Evolutionary conservation across 2,797 vertebrate species (phyloP).

Genomic region (Rhabdophis nuchalis): DNA sequence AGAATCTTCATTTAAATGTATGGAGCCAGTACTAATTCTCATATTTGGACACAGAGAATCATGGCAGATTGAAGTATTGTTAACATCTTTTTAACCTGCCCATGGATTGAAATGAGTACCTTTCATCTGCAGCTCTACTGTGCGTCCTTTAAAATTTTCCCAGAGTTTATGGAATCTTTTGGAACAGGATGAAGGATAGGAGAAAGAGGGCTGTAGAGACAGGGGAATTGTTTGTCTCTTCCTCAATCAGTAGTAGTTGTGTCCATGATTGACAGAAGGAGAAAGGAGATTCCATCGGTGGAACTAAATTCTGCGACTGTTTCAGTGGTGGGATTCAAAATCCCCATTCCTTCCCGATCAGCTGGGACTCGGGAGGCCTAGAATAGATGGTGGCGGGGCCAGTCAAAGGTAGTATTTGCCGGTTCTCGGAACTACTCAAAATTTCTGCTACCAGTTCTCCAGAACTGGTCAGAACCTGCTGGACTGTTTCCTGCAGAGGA

Average conservation of each 20-base stretch:
- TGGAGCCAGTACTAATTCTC: not conserved
- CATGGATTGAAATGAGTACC: not conserved
- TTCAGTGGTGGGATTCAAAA: not conserved
- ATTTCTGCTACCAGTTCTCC: no score
- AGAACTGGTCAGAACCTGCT: no score
- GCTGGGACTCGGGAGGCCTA: no score
- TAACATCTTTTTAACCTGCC: not conserved
- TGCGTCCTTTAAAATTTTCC: not conserved
- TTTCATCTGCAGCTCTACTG: not conserved
- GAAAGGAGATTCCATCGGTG: not conserved
- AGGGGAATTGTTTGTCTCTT: not conserved
- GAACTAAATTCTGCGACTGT: not conserved
- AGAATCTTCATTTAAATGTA: not conserved
- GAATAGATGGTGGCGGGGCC: no score
- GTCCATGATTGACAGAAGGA: not conserved
- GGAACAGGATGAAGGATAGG: not conserved
- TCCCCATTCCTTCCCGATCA: no score
- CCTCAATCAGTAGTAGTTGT: not conserved
- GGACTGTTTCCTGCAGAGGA: not conserved
- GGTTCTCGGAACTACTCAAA: no score
- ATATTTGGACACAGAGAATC: not conserved
- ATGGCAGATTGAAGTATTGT: not conserved
- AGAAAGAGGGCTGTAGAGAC: not conserved
- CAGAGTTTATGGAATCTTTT: not conserved
- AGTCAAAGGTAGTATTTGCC: no score